Evolutionary conservation across 2,888 invertebrate species (phyloP), one percentile per base, ranked within the genome.

Genomic region (Hemistola chrysoprasaria): DNA sequence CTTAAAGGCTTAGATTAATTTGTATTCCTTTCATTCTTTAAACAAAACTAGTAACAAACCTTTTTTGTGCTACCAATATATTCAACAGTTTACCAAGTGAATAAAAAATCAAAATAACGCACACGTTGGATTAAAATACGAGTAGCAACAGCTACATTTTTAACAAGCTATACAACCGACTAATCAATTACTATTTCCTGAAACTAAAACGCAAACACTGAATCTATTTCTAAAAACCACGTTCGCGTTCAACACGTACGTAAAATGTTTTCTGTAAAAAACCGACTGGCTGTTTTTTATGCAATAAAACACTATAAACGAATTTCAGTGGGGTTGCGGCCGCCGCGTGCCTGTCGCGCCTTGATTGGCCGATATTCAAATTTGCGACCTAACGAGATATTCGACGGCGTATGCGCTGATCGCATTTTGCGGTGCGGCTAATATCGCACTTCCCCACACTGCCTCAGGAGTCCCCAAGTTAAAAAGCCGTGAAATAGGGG

Each of bases 281-380:
- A 53, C 48, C 53, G 50, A 10, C 33, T 62, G 59, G 65, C 66
- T 43, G 51, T 56, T 64, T 64, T 59, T 54, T 51, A 64, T 56
- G 42, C 53, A 55, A 54, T 59, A 68, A 67, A 72, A 69, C 37
- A 68, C 69, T 48, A 69, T 76, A 82, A 84, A 79, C 70, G 65
- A 75, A 81, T 84, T 61, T 52, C 59, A 56, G 59, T 57, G 65
- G 81, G 84, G 76, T 75, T 73, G 67, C 62, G 60, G 74, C 66
- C 59, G 58, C 65, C 63, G 58, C 50, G 36, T 43, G 65, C 22
- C 35, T 63, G 78, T 66, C 73, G 74, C 59, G 49, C 80, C 79
- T 78, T 85, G 84, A 86, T 86, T 86, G 86, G 86, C 86, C 75
- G 83, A 83, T 84, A 86, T 86, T 84, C 85, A 86, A 84, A 86